phyloP scores from a whole-genome alignment of 2,888 invertebrate genomes.

The Caradrina clavipalpis region DNA sequence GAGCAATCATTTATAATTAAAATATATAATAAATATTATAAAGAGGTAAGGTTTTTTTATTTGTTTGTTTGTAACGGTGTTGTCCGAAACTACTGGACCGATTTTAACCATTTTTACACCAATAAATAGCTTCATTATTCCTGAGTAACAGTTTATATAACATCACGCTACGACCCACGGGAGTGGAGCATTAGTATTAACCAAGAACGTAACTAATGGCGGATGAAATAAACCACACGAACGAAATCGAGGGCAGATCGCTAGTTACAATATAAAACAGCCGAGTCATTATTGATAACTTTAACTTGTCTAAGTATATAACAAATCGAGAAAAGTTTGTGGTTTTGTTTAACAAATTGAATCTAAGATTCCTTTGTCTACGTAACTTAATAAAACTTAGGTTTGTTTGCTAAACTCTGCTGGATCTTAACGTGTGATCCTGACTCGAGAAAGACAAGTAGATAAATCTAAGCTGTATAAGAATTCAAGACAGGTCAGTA shows the following conservation, averaged over 20 bases:
- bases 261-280: constrained; percentile 10
- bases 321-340: not conserved
- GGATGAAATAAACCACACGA: too few relatives aligned
- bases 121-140: too few relatives aligned
- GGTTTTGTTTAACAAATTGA: constrained; percentile 21
- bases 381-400: constrained; percentile 2
- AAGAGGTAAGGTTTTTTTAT: too few relatives aligned
- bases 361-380: constrained; percentile 12
- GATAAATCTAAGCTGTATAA: not conserved
- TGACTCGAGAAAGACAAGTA: not conserved
- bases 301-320: not conserved
- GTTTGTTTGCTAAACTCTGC: constrained; percentile 7
- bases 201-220: too few relatives aligned
- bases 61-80: too few relatives aligned
- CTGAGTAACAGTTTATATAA: too few relatives aligned
- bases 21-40: too few relatives aligned
- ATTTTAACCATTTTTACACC: too few relatives aligned
- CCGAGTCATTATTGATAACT: constrained; percentile 9
- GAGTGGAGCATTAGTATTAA: too few relatives aligned
- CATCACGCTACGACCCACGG: too few relatives aligned
- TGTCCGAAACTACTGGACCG: too few relatives aligned
- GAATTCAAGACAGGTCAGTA: constrained; percentile 1
- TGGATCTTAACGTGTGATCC: constrained; percentile 4
- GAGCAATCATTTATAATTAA: constrained; percentile 3
- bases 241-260: too few relatives aligned